Percentiles rank a stretch among this genome's conserved stretches.
Evolutionary conservation across 2,797 vertebrate species (phyloP).

Genomic region (Chromis chromis): DNA sequence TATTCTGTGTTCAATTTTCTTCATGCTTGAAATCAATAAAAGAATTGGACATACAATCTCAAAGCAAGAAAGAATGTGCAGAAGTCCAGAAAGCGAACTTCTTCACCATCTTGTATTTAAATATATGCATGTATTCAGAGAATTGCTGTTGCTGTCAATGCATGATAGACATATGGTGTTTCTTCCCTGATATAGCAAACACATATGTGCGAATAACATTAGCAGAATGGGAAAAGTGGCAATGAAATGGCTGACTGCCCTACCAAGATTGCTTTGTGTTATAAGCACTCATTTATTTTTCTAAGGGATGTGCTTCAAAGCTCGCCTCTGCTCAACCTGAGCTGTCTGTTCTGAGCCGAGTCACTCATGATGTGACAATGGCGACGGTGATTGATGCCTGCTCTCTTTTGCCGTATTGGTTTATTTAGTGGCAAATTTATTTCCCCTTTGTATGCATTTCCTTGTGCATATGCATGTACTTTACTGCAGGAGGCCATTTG

Average conservation of each 20-base stretch:
- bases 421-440: constrained; percentile 62
- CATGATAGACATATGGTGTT: not conserved
- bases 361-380: constrained; percentile 64
- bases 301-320: constrained; percentile 50
- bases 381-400: constrained; percentile 73
- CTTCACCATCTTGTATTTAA: not conserved
- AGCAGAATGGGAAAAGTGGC: constrained; percentile 1
- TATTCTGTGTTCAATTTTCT: not conserved
- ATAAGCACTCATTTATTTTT: constrained; percentile 50
- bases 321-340: constrained; percentile 60
- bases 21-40: not conserved
- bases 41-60: not conserved
- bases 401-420: constrained; percentile 60
- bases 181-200: constrained; percentile 9
- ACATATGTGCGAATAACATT: constrained; percentile 1
- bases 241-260: constrained; percentile 40
- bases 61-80: constrained; percentile 15
- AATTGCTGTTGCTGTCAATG: not conserved
- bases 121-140: not conserved
- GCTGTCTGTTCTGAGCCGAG: constrained; percentile 57
- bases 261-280: constrained; percentile 47
- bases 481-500: constrained; percentile 7
- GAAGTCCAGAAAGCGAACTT: not conserved
- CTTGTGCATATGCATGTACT: constrained; percentile 14
- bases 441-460: constrained; percentile 7